A percentile compares a stretch with the other conserved stretches of the same genome.
Conservation (phyloP, 1,140 invertebrate species). For the Platyura marginata region DNA sequence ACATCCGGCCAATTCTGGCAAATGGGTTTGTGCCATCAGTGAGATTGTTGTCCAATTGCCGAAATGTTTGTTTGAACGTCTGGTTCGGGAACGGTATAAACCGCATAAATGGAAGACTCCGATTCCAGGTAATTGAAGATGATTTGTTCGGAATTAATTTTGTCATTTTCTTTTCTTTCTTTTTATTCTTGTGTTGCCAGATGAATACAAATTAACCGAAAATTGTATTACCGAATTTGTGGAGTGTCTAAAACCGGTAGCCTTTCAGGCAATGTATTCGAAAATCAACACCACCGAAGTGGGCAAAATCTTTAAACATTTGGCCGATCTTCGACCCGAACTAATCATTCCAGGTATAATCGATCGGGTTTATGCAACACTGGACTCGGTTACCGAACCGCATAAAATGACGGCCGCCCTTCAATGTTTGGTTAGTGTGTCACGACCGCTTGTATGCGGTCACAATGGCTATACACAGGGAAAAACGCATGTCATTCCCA, state of each 20-base stretch:
- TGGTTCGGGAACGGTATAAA: constrained; percentile 43
- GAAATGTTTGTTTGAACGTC: constrained; percentile 33
- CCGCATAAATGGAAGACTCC: constrained; percentile 13
- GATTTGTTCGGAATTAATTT: background rate
- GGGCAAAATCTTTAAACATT: constrained; percentile 46
- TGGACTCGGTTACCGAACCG: constrained; percentile 76
- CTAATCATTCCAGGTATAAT: constrained; percentile 67
- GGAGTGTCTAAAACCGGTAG: constrained; percentile 42
- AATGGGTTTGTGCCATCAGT: constrained; percentile 47
- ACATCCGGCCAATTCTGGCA: constrained; percentile 73
- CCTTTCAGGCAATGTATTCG: constrained; percentile 58
- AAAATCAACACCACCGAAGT: constrained; percentile 45
- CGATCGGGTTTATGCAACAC: constrained; percentile 54
- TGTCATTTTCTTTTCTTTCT: background rate
- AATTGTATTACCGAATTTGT: constrained; percentile 73
- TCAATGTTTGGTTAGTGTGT: constrained; percentile 50
- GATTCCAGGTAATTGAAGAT: constrained; percentile 1
- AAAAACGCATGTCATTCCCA: constrained; percentile 57
- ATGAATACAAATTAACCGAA: constrained; percentile 53
- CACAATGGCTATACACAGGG: constrained; percentile 49
- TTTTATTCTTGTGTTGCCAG: constrained; percentile 29
- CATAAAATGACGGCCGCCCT: constrained; percentile 68
- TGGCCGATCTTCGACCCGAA: constrained; percentile 62
- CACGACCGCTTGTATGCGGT: constrained; percentile 46
- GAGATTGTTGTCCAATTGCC: constrained; percentile 41